Base-by-base conservation (phyloP, 2,797 vertebrate genomes). In the Sparus aurata region DNA sequence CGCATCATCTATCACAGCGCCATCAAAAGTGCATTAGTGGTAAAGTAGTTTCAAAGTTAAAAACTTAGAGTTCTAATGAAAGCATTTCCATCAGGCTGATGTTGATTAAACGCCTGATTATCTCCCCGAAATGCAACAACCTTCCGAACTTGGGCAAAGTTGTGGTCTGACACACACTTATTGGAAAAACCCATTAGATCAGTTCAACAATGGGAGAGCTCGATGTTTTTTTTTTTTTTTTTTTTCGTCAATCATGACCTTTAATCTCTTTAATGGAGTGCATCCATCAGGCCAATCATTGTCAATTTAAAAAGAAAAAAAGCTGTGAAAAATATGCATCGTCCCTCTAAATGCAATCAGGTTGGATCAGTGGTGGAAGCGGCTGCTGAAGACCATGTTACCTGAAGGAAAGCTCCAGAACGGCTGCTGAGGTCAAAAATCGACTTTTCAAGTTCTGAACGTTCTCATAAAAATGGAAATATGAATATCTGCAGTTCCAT, bases 1-100 rank as follows among this genome's bases (percentile, higher is more conserved):
- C 38, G 57, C 59, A 59, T 86, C 80, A 81, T 84, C 66, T 79
- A 80, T 88, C 75, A 72, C 41, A 46, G 53, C 77, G 69, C 67
- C 63, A 83, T 85, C 75, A 73, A 68, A 77, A 82, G 71, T 73
- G 59, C 55, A 82, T 88, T 82, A 79, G 68, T 43, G 22, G 27
- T 47, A 13, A 78, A 74, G 67, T 43, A 22, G 27, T 71, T 74
- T 63, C 16, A 63, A 16, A 70, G 53, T 68, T 58, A 58, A 22
- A 83, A 81, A 75, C 55, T 61, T 43, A 65, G 18, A 20, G 12
- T 84, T 75, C 75, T 61, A 70, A 73, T 89, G 64, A 77, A 72
- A 77, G n/a, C 38, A 3, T 46, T 58, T 17, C 72, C 65, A 60
- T 59, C 38, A 67, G 34, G 53, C 54, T 45, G 25, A 63, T 63